A percentile compares a stretch with the other conserved stretches of the same genome.
Conservation (phyloP, 2,797 vertebrate genomes). For the Pseudomugil gertrudae region DNA sequence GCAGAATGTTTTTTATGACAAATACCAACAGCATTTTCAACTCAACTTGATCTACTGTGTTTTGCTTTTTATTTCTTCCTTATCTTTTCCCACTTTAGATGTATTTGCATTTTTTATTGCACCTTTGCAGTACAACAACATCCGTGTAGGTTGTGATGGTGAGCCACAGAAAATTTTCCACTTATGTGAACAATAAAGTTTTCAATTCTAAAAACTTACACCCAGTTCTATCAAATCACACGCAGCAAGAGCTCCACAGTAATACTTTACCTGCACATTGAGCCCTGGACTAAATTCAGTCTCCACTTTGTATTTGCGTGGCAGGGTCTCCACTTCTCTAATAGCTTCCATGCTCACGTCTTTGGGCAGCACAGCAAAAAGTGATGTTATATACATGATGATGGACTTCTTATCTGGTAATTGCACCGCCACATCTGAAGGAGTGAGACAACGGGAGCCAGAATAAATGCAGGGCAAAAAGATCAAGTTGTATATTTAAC, state of each 20-base stretch:
- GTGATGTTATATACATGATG: slow-evolving; percentile 97
- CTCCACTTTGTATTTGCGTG: slow-evolving; percentile 89
- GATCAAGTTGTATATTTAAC: slow-evolving; percentile 7
- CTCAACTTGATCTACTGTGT: too few species aligned
- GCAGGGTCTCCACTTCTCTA: slow-evolving; percentile 94
- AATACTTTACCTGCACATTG: slow-evolving; percentile 76
- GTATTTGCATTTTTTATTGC: too few species aligned
- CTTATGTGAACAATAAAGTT: too few species aligned
- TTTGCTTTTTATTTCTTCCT: too few species aligned
- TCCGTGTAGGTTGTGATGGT: too few species aligned
- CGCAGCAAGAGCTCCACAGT: slow-evolving; percentile 1
- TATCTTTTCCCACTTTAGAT: too few species aligned
- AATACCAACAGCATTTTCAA: too few species aligned
- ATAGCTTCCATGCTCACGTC: slow-evolving; percentile 96
- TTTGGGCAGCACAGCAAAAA: slow-evolving; percentile 96
- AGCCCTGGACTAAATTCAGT: slow-evolving; percentile 79
- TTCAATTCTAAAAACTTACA: not conserved
- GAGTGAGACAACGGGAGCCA: not conserved
- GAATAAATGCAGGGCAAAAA: not conserved
- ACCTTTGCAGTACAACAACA: not conserved
- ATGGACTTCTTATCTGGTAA: slow-evolving; percentile 99
- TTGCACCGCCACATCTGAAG: slow-evolving; percentile 92
- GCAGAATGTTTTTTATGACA: too few species aligned
- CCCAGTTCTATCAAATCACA: not conserved
- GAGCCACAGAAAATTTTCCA: too few species aligned